Evolutionary conservation across 1,140 invertebrate genomes (phyloP), one percentile per base, ranked within the genome.

Genomic region (Cydia pomonella): DNA sequence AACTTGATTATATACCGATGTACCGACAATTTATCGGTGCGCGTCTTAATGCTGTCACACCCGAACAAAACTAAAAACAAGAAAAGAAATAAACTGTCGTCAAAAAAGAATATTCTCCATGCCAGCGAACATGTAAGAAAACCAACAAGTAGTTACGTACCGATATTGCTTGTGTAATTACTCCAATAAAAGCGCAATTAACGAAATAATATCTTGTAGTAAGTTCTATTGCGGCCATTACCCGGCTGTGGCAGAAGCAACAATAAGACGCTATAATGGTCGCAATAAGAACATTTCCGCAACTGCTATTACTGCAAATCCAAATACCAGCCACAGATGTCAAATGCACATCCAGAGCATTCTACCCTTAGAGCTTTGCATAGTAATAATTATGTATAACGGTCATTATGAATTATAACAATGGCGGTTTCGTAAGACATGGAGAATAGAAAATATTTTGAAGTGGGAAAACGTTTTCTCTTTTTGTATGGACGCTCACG

Each of bases 241-340:
- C 79, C 81, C 77, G 82, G 79, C 79, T 50, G 71, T 85, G 80
- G 77, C 71, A 80, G 73, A 72, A 77, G 76, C 77, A 73, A 82
- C 84, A 82, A 82, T 86, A 85, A 87, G 86, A 85, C 80, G 78
- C 79, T 76, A 84, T 88, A 91, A 91, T 88, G 79, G 86, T 78
- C 63, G 78, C 78, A 86, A 86, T 87, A 87, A 87, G 84, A 88
- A 86, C 87, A 82, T 86, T 84, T 87, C 82, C 76, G 86, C 80
- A 76, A 82, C 84, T 89, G 80, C 85, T 87, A 91, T 91, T 88
- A 85, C 84, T 77, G 79, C 72, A 77, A 82, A 88, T 87, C 83
- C 82, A 76, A 85, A 88, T 86, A 83, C 81, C 77, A 72, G 62
- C 18, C 53, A 59, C 53, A 59, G 53, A 59, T 59, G 53, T 59